These are phyloP conservation scores for Sylvilagus floridanus DNA, from an alignment of 2,797 vertebrate genomes.

Conservation along the genomic window DNA sequence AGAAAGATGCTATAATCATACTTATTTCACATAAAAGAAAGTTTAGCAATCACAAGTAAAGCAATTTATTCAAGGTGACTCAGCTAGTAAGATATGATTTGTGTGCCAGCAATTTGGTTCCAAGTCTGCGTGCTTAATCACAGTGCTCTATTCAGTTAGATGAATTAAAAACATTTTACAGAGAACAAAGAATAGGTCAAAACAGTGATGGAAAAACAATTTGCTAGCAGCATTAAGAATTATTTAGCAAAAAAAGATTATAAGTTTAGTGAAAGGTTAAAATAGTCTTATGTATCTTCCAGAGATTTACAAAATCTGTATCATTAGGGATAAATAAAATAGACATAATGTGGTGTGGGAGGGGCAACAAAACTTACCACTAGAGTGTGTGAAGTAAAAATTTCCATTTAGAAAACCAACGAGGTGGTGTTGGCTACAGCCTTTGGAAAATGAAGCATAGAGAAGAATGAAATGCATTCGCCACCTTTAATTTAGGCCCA, in stretches of 20 bases:
- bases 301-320: background rate
- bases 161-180: conserved; percentile 9
- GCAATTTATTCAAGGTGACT: background rate
- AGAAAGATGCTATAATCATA: background rate
- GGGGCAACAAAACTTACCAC: background rate
- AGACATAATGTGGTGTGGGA: background rate
- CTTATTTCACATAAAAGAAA: background rate
- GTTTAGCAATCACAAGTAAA: background rate
- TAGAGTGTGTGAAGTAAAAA: background rate
- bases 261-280: conserved; percentile 3
- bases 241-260: background rate
- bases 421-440: background rate
- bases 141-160: background rate
- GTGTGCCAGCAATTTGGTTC: background rate
- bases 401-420: background rate
- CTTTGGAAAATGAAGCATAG: background rate
- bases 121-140: background rate
- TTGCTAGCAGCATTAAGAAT: background rate
- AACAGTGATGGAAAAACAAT: background rate
- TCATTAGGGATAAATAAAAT: background rate
- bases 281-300: background rate
- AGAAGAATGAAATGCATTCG: background rate
- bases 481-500: background rate
- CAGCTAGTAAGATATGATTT: background rate
- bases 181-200: background rate